Evolutionary conservation across 2,888 invertebrate species (phyloP).

Genomic region (Drosophila cognata): DNA sequence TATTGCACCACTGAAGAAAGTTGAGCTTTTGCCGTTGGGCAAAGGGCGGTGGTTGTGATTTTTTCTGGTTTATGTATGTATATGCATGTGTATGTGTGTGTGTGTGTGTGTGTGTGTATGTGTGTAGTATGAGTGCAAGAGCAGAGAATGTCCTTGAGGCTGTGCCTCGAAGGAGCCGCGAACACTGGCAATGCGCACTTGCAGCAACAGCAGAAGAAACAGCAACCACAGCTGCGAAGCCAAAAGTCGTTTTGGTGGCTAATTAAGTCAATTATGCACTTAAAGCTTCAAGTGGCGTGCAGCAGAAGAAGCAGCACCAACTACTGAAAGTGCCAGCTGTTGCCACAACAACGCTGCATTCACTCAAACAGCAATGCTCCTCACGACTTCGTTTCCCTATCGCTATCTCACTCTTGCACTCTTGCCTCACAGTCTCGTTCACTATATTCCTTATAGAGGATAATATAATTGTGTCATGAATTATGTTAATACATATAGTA

Average conservation of each 20-base stretch:
- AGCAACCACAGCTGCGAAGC: conserved; percentile 26
- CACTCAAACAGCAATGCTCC: conserved; percentile 76
- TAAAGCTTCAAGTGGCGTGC: conserved; percentile 75
- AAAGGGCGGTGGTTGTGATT: neutral
- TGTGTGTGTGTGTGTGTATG: neutral
- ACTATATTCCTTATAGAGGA: neutral
- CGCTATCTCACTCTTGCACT: conserved; percentile 56
- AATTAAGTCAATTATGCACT: conserved; percentile 79
- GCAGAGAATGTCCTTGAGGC: conserved; percentile 65
- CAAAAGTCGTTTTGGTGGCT: conserved; percentile 76
- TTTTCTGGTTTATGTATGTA: neutral
- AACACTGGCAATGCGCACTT: conserved; percentile 32
- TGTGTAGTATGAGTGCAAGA: conserved; percentile 2
- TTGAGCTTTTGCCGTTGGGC: conserved; percentile 22
- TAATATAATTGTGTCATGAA: neutral
- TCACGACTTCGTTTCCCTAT: conserved; percentile 58
- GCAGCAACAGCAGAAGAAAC: conserved; percentile 19
- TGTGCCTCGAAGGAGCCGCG: conserved; percentile 60
- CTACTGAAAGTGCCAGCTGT: conserved; percentile 12
- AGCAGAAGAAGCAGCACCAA: conserved; percentile 31
- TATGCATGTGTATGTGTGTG: neutral
- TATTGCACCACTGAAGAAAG: conserved; percentile 24
- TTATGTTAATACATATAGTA: neutral
- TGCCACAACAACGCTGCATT: conserved; percentile 55
- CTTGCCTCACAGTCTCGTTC: conserved; percentile 31